Evolutionary conservation across 2,888 invertebrate genomes (phyloP).

Genomic region (Drosophila recens): DNA sequence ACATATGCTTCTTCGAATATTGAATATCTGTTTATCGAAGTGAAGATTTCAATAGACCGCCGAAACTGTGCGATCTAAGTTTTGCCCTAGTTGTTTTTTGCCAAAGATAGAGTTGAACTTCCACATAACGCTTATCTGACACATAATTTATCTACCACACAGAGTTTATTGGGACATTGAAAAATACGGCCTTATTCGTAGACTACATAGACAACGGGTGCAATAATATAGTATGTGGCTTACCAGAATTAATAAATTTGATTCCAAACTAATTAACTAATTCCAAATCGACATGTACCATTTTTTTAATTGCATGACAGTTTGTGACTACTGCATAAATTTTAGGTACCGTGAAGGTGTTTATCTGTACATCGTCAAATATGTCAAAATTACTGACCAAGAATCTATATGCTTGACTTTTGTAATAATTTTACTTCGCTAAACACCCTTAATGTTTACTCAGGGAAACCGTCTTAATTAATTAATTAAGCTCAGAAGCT

Average conservation of each 20-base stretch:
- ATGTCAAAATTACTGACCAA: slow-evolving; percentile 63
- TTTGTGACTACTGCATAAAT: not conserved
- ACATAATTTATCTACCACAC: not conserved
- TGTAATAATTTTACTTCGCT: slow-evolving; percentile 21
- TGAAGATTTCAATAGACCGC: no score
- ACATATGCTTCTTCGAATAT: no score
- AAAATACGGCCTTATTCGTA: not conserved
- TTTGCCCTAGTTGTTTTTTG: no score
- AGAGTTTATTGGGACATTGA: not conserved
- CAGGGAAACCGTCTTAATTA: not conserved
- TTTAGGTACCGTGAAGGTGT: not conserved
- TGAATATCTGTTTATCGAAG: no score
- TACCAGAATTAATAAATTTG: not conserved
- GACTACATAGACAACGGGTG: not conserved
- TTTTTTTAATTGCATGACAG: not conserved
- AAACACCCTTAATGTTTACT: slow-evolving; percentile 1
- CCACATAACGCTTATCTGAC: not conserved
- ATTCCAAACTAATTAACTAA: not conserved
- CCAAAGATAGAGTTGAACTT: no score
- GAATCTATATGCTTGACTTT: slow-evolving; percentile 65
- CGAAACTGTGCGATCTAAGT: no score
- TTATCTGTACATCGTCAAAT: not conserved
- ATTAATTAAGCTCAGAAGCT: not conserved
- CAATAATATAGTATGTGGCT: not conserved
- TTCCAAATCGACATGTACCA: not conserved